Evolutionary conservation across 2,113 vertebrate species (phyloP).

Genomic region (Naja naja): DNA sequence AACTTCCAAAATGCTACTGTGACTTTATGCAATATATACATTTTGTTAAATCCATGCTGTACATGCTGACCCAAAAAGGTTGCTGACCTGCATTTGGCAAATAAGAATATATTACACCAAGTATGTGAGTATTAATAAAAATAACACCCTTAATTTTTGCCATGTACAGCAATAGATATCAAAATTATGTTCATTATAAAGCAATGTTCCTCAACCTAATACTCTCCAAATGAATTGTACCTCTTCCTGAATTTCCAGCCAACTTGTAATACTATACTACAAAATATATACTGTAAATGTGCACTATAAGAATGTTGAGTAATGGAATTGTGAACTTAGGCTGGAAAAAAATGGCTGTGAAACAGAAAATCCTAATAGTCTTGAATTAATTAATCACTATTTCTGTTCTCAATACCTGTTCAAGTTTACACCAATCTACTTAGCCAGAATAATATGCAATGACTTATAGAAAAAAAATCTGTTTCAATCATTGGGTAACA

Average conservation of each 20-base stretch:
- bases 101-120: not conserved
- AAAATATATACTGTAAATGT: not conserved
- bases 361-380: not conserved
- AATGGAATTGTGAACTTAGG: not conserved
- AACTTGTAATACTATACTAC: not conserved
- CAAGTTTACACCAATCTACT: slow-evolving; percentile 23
- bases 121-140: not conserved
- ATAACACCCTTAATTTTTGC: not conserved
- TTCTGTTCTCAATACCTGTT: slow-evolving; percentile 10
- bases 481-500: fast-evolving
- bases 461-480: not conserved
- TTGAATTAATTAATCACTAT: slow-evolving; percentile 42
- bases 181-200: not conserved
- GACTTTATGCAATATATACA: not conserved
- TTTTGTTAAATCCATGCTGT: not conserved
- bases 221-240: not conserved
- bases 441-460: not conserved
- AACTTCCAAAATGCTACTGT: not conserved
- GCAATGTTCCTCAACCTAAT: not conserved
- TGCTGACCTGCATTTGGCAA: not conserved
- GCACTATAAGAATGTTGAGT: not conserved
- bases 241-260: not conserved
- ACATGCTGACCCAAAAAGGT: not conserved
- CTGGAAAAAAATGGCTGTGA: fast-evolving
- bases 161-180: not conserved